phyloP scores from a whole-genome alignment of 2,797 vertebrate genomes.

The Heteromormyrus szaboi region DNA sequence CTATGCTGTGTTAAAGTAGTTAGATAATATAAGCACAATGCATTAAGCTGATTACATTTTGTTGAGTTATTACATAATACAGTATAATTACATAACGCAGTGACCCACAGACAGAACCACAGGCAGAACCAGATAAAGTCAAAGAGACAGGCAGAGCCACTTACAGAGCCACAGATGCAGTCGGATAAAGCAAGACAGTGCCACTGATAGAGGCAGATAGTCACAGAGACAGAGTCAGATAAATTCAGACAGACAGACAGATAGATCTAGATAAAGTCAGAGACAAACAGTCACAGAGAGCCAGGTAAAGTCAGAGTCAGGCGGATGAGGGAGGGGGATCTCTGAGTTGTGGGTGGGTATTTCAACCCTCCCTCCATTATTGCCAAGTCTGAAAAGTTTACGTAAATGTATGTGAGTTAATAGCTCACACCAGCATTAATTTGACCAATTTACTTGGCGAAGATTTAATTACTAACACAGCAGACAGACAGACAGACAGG shows the following conservation, averaged over 20 bases:
- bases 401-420: background rate
- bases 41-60: background rate
- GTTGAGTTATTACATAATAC: background rate
- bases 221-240: background rate
- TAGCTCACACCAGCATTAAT: background rate
- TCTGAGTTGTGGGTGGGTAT: background rate
- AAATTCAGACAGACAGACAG: background rate
- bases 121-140: background rate
- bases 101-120: background rate
- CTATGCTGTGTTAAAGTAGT: background rate
- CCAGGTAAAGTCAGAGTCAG: background rate
- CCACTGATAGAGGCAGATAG: background rate
- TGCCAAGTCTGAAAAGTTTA: background rate
- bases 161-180: background rate
- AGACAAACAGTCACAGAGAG: background rate
- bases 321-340: background rate
- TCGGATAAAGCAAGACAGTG: background rate
- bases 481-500: too few species aligned
- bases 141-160: background rate
- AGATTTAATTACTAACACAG: background rate
- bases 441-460: background rate
- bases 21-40: background rate
- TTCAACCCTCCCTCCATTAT: background rate
- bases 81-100: background rate
- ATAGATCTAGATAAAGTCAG: background rate